These are phyloP conservation scores for Epizoanthus scotinus DNA, from an alignment of 92 coral and sea anemone genomes.

Conservation along the genomic window DNA sequence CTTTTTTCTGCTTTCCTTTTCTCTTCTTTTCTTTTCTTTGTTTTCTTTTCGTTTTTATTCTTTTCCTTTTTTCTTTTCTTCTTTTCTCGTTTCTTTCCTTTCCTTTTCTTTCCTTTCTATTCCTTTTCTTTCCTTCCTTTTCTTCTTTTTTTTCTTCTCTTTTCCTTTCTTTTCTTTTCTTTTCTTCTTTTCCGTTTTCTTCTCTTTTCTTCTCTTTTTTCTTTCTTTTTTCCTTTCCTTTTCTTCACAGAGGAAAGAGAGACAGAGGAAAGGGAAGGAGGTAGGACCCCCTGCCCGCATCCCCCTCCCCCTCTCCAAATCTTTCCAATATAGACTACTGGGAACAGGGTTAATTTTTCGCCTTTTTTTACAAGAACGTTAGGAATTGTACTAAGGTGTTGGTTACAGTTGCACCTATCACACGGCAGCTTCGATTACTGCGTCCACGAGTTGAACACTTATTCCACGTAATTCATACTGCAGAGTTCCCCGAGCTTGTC, in stretches of 20 bases:
- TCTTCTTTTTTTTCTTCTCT: not conserved
- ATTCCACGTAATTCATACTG: not conserved
- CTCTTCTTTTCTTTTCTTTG: not conserved
- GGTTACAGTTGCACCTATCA: not conserved
- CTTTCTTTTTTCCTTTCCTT: not conserved
- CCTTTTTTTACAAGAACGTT: too few species aligned
- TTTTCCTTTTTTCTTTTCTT: not conserved
- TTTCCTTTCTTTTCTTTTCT: not conserved
- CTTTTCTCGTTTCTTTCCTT: not conserved
- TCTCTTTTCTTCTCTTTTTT: not conserved
- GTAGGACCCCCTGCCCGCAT: too few species aligned
- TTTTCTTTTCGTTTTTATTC: not conserved
- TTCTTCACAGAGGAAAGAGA: too few species aligned
- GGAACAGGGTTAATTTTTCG: too few species aligned
- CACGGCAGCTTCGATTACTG: not conserved
- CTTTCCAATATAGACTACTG: too few species aligned
- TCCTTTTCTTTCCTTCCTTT: not conserved
- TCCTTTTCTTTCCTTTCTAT: not conserved
- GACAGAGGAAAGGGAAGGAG: too few species aligned
- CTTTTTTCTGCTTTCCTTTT: not conserved
- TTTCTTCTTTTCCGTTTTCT: not conserved
- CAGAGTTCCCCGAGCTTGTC: slow-evolving; percentile 33
- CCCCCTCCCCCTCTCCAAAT: too few species aligned
- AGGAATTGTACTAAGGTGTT: too few species aligned
- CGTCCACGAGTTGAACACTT: not conserved